Conservation (phyloP, 2,113 vertebrate genomes). For the Tenrec ecaudatus region DNA sequence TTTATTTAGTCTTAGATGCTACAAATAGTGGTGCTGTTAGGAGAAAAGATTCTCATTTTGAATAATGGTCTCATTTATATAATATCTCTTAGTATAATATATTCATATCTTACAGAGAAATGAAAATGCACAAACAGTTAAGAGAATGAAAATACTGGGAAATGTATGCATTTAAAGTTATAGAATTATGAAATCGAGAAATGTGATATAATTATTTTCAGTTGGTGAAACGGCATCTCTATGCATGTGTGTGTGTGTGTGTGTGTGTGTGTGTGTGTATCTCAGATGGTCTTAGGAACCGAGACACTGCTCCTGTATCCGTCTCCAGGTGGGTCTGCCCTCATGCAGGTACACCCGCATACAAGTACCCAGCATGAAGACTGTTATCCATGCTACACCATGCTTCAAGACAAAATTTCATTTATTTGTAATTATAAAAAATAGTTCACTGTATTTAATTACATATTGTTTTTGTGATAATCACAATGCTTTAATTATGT, state of each 20-base stretch:
- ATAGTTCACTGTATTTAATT: too few relatives aligned
- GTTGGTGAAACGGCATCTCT: background rate
- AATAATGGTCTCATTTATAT: slow-evolving; percentile 88
- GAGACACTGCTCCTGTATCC: too few relatives aligned
- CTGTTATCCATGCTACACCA: too few relatives aligned
- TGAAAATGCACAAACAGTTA: slow-evolving; percentile 83
- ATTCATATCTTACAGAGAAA: slow-evolving; percentile 82
- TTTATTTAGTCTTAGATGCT: slow-evolving; percentile 89
- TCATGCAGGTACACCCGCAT: too few relatives aligned
- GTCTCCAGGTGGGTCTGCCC: too few relatives aligned
- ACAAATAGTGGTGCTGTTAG: slow-evolving; percentile 88
- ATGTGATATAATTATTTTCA: slow-evolving; percentile 48
- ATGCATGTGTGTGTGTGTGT: background rate
- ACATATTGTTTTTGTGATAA: too few relatives aligned
- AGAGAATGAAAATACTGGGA: slow-evolving; percentile 69
- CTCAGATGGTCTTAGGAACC: too few relatives aligned
- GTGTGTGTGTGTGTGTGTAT: background rate
- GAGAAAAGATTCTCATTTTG: slow-evolving; percentile 86
- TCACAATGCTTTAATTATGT: too few relatives aligned
- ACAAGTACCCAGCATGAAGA: too few relatives aligned
- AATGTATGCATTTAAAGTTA: slow-evolving; percentile 72
- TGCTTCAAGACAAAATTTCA: too few relatives aligned
- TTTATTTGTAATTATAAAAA: too few relatives aligned
- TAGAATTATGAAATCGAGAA: slow-evolving; percentile 63
- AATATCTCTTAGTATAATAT: slow-evolving; percentile 86